Evolutionary conservation across 2,113 vertebrate species (phyloP).

Genomic region (Arvicanthis niloticus): DNA sequence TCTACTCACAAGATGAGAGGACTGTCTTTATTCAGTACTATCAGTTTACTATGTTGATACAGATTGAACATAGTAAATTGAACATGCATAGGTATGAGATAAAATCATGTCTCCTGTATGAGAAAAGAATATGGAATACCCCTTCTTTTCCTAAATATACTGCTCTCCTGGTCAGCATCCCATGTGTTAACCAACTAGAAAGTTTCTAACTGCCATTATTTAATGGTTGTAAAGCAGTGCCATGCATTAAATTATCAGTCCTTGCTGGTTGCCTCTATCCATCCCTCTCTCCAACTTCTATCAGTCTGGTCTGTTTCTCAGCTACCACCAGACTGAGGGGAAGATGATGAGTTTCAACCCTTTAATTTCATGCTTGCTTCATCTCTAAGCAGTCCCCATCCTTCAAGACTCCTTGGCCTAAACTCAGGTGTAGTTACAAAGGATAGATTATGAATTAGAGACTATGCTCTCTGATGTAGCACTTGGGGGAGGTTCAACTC

Average conservation of each 20-base stretch:
- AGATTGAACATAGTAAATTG: neutral
- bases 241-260: neutral
- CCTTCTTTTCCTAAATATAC: neutral
- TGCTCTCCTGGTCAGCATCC: neutral
- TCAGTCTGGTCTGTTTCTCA: neutral
- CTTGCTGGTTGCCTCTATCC: neutral
- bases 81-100: neutral
- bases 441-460: neutral
- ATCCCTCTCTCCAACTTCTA: no score
- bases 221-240: neutral
- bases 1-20: neutral
- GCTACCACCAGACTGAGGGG: no score
- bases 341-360: neutral
- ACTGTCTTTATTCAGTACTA: neutral
- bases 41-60: neutral
- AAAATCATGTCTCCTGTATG: no score
- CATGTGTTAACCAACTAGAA: neutral
- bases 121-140: rapidly evolving
- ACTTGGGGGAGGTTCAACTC: neutral
- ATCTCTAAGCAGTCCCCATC: neutral
- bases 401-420: neutral
- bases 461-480: no score
- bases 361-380: neutral
- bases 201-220: neutral
- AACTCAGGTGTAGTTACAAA: neutral